These are phyloP conservation scores for Protula sp. DNA, from an alignment of 2,888 invertebrate genomes.

Conservation along the genomic window DNA sequence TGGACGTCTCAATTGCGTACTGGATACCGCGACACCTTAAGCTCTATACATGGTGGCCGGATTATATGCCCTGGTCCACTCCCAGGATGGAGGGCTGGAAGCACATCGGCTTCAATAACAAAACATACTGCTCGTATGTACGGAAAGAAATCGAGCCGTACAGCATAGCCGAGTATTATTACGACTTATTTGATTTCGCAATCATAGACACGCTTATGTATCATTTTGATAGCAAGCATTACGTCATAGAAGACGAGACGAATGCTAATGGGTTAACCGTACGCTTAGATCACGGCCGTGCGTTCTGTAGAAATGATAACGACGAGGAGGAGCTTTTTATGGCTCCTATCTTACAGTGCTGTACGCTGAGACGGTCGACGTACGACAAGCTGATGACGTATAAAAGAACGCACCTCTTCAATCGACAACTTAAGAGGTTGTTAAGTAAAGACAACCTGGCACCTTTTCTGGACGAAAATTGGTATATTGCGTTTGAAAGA, in stretches of 20 bases:
- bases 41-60: slow-evolving; percentile 20
- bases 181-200: slow-evolving; percentile 27
- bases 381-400: slow-evolving; percentile 13
- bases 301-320: slow-evolving; percentile 24
- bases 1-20: slow-evolving; percentile 24
- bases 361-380: slow-evolving; percentile 23
- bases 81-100: slow-evolving; percentile 22
- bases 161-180: slow-evolving; percentile 13
- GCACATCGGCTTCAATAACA: slow-evolving; percentile 21
- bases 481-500: slow-evolving; percentile 19
- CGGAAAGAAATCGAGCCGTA: slow-evolving; percentile 18
- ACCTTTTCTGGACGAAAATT: slow-evolving; percentile 17
- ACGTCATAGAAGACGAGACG: slow-evolving; percentile 17
- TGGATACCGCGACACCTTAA: slow-evolving; percentile 22
- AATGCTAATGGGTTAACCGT: slow-evolving; percentile 23
- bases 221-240: slow-evolving; percentile 28
- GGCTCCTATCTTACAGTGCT: slow-evolving; percentile 26
- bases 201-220: slow-evolving; percentile 25
- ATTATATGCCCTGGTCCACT: slow-evolving; percentile 27
- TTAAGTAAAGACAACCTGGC: slow-evolving; percentile 17
- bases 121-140: slow-evolving; percentile 20
- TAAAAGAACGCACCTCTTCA: slow-evolving; percentile 3
- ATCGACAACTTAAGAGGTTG: slow-evolving; percentile 3
- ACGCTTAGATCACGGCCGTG: slow-evolving; percentile 26
- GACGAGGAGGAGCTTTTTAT: slow-evolving; percentile 23